Conservation (phyloP, 2,888 invertebrate species). For the Schizaphis graminum region DNA sequence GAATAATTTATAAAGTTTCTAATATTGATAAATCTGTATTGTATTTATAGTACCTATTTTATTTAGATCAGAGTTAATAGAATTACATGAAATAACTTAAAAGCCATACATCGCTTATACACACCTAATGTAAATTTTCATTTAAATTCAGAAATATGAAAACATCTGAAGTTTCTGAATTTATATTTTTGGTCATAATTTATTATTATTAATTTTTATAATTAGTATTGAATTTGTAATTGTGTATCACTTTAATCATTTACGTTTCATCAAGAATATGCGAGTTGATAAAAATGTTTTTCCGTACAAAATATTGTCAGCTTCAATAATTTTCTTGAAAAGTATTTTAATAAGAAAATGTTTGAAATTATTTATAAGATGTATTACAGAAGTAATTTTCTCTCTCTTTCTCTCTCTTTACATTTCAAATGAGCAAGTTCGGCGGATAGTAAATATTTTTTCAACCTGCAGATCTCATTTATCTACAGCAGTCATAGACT, state of each 20-base stretch:
- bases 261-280: background rate
- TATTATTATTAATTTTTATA: background rate
- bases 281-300: background rate
- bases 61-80: background rate
- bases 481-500: background rate
- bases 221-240: background rate
- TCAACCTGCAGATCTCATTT: slow-evolving; percentile 1
- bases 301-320: background rate
- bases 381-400: background rate
- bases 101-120: background rate
- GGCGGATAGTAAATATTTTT: slow-evolving; percentile 1
- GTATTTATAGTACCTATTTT: background rate
- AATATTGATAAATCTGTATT: background rate
- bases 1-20: background rate
- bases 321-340: background rate
- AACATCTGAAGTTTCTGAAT: background rate
- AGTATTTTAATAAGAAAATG: background rate
- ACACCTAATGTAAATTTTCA: background rate
- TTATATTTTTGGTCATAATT: background rate
- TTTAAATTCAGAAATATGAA: background rate
- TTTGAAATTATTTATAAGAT: background rate
- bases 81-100: background rate
- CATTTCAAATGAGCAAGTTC: background rate
- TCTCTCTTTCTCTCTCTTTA: background rate
- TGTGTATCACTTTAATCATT: background rate